Evolutionary conservation across 1,140 invertebrate species (phyloP).

Genomic region (Drosophila bocki): DNA sequence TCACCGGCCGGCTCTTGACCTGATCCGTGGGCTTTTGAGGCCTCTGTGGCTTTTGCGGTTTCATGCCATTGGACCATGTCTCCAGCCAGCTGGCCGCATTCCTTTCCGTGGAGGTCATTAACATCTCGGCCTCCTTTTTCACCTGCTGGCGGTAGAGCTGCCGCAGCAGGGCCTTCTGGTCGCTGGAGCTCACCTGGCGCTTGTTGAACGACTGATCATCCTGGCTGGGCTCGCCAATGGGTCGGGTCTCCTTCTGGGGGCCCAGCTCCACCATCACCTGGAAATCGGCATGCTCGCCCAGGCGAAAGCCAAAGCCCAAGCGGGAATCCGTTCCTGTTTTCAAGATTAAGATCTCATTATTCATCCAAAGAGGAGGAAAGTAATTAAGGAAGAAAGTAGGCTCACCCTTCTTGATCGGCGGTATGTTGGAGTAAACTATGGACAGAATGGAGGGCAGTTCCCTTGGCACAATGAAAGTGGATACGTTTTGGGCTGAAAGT

Average conservation of each 20-base stretch:
- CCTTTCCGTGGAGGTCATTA: slow-evolving; percentile 65
- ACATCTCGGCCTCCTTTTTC: slow-evolving; percentile 32
- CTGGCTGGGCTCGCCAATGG: slow-evolving; percentile 85
- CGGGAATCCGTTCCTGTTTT: slow-evolving; percentile 91
- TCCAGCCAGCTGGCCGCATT: slow-evolving; percentile 73
- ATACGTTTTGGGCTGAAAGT: slow-evolving; percentile 52
- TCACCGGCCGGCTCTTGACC: neutral
- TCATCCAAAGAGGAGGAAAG: neutral
- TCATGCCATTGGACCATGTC: slow-evolving; percentile 79
- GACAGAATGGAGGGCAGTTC: slow-evolving; percentile 91
- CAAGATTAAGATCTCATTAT: neutral
- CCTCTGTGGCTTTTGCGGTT: slow-evolving; percentile 47
- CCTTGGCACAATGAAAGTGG: slow-evolving; percentile 89
- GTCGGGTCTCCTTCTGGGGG: slow-evolving; percentile 89
- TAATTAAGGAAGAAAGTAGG: neutral
- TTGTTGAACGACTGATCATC: slow-evolving; percentile 76
- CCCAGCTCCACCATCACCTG: slow-evolving; percentile 91
- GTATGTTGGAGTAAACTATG: slow-evolving; percentile 92
- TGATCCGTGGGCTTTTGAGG: slow-evolving; percentile 24
- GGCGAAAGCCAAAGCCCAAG: slow-evolving; percentile 91
- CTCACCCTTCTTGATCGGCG: slow-evolving; percentile 93
- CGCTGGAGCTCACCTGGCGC: slow-evolving; percentile 70
- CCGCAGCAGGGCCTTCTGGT: slow-evolving; percentile 43
- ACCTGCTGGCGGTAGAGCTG: slow-evolving; percentile 55
- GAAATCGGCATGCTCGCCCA: slow-evolving; percentile 92